These are phyloP conservation scores for Pocillopora meandrina DNA, from an alignment of 92 coral and sea anemone genomes.

Conservation along the genomic window DNA sequence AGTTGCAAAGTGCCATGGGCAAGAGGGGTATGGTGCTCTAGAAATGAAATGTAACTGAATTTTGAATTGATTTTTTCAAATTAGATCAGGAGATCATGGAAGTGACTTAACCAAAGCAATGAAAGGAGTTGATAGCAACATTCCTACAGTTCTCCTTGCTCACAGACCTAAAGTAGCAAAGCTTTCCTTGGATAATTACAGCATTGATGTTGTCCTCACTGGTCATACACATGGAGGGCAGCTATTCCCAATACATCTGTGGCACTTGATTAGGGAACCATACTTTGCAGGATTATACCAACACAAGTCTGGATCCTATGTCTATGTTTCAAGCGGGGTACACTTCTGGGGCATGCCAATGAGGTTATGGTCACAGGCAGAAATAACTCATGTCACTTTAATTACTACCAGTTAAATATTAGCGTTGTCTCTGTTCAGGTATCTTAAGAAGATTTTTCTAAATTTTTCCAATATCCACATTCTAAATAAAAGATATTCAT, in stretches of 20 bases:
- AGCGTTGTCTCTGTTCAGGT: background rate
- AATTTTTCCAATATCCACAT: too few relatives aligned
- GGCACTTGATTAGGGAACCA: constrained; percentile 73
- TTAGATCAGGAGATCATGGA: constrained; percentile 87
- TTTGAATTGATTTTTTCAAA: too few relatives aligned
- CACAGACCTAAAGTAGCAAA: constrained; percentile 84
- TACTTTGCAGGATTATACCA: constrained; percentile 78
- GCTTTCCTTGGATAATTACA: constrained; percentile 63
- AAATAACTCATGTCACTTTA: constrained; percentile 71
- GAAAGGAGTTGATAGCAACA: constrained; percentile 55
- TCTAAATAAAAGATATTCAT: too few relatives aligned
- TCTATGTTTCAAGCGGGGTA: constrained; percentile 81
- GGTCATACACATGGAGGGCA: constrained; percentile 94
- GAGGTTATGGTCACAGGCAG: constrained; percentile 78
- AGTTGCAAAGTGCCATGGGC: too few relatives aligned
- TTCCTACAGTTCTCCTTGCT: constrained; percentile 71
- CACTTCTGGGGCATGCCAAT: constrained; percentile 93
- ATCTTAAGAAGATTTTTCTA: background rate
- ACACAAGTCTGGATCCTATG: constrained; percentile 65
- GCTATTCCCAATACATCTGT: constrained; percentile 76
- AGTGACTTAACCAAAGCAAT: constrained; percentile 69
- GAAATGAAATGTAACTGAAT: too few relatives aligned
- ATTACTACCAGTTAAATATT: background rate
- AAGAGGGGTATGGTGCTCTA: too few relatives aligned
- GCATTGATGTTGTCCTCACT: constrained; percentile 67